These are phyloP conservation scores for Pluvialis apricaria DNA, from an alignment of 2,113 vertebrate genomes.

Conservation along the genomic window DNA sequence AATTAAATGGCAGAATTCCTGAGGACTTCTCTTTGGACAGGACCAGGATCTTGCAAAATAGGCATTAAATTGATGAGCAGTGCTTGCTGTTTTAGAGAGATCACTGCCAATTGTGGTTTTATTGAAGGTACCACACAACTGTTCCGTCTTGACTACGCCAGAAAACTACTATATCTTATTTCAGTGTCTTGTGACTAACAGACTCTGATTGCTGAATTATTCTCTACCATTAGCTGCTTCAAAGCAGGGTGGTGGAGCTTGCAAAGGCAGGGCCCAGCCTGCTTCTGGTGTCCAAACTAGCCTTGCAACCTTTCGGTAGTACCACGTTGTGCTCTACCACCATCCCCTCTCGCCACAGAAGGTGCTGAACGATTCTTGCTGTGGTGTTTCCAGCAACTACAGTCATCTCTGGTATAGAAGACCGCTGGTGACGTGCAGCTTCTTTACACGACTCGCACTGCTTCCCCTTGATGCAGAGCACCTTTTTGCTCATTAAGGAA, in stretches of 20 bases:
- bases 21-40: background rate
- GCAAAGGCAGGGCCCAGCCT: background rate
- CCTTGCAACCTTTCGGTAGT: too few relatives aligned
- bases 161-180: background rate
- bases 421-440: fast-evolving
- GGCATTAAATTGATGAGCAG: background rate
- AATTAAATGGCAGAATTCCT: background rate
- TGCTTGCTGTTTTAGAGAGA: background rate
- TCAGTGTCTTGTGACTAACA: background rate
- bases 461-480: background rate
- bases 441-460: background rate
- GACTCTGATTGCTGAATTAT: background rate
- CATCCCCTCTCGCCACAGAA: too few relatives aligned
- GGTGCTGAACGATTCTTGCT: background rate
- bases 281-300: background rate
- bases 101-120: background rate
- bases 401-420: background rate
- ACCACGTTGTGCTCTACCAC: fast-evolving
- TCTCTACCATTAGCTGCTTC: background rate
- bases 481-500: background rate
- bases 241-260: background rate
- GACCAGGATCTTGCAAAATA: background rate
- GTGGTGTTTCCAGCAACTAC: background rate
- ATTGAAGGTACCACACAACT: background rate
- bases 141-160: background rate